These are phyloP conservation scores for Spilosoma lubricipeda DNA, from an alignment of 2,888 invertebrate genomes.

Conservation along the genomic window DNA sequence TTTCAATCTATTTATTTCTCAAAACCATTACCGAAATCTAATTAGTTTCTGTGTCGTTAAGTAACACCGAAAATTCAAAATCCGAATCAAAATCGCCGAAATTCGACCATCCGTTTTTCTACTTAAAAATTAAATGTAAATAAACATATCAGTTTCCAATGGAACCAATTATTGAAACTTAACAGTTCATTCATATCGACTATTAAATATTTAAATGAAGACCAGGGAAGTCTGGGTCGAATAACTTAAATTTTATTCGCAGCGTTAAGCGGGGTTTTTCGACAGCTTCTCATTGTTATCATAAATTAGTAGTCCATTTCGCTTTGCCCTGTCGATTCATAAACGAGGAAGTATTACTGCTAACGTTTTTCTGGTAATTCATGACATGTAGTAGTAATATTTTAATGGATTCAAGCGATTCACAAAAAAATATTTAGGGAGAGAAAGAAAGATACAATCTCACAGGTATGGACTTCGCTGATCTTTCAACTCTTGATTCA, in stretches of 20 bases:
- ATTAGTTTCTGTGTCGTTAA: no score
- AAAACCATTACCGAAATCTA: no score
- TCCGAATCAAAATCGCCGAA: no score
- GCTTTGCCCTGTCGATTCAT: conserved; percentile 44
- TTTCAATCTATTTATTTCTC: no score
- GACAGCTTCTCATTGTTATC: conserved; percentile 66
- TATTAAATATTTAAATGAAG: conserved; percentile 58
- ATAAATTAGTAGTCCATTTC: conserved; percentile 65
- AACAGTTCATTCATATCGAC: conserved; percentile 27
- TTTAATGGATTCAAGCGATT: neutral
- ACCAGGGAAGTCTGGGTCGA: conserved; percentile 45
- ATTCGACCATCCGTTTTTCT: neutral
- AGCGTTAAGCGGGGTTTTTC: conserved; percentile 60
- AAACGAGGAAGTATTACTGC: conserved; percentile 42
- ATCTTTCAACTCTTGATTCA: no score
- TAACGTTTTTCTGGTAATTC: conserved; percentile 32
- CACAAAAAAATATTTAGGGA: neutral
- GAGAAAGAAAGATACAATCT: no score
- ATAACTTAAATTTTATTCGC: conserved; percentile 73
- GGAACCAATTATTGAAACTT: conserved; percentile 17
- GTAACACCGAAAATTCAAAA: no score
- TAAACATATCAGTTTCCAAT: neutral
- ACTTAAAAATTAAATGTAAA: neutral
- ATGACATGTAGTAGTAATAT: conserved; percentile 31
- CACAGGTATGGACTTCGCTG: no score